phyloP scores from a whole-genome alignment of 2,797 vertebrate species.

The Platyrinchus mystaceus region DNA sequence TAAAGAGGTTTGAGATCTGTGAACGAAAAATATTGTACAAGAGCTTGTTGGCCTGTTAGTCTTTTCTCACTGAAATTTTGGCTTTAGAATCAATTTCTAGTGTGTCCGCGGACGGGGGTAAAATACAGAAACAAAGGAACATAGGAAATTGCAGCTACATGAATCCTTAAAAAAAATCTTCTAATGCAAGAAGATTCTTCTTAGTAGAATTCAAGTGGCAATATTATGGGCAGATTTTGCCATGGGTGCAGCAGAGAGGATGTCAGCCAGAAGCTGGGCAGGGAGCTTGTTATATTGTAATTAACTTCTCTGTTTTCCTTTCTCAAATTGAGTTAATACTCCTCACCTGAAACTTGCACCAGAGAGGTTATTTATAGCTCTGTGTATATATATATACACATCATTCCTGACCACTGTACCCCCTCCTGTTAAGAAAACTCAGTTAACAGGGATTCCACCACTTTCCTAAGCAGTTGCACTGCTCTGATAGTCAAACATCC shows the following conservation, averaged over 20 bases:
- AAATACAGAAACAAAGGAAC: not conserved
- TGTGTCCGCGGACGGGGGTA: not conserved
- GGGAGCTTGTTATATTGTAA: not conserved
- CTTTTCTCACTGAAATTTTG: not conserved
- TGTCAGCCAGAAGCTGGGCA: not conserved
- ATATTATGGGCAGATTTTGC: not conserved
- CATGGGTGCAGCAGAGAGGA: not conserved
- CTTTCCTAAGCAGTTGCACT: not conserved
- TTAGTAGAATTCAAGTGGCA: not conserved
- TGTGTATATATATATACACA: too few species aligned
- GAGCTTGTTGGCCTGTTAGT: not conserved
- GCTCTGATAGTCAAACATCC: not conserved
- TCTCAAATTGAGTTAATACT: not conserved
- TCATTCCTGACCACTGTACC: not conserved
- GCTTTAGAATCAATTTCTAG: not conserved
- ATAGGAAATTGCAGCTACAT: not conserved
- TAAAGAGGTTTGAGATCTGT: not conserved
- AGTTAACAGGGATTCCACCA: not conserved
- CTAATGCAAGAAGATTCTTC: not conserved
- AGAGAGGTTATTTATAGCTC: not conserved
- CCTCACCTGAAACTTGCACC: not conserved
- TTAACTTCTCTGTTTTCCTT: not conserved
- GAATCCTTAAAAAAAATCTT: not conserved
- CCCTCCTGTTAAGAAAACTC: not conserved
- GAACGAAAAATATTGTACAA: not conserved